phyloP scores from a whole-genome alignment of 2,113 vertebrate species.

The Rhizomys pruinosus region DNA sequence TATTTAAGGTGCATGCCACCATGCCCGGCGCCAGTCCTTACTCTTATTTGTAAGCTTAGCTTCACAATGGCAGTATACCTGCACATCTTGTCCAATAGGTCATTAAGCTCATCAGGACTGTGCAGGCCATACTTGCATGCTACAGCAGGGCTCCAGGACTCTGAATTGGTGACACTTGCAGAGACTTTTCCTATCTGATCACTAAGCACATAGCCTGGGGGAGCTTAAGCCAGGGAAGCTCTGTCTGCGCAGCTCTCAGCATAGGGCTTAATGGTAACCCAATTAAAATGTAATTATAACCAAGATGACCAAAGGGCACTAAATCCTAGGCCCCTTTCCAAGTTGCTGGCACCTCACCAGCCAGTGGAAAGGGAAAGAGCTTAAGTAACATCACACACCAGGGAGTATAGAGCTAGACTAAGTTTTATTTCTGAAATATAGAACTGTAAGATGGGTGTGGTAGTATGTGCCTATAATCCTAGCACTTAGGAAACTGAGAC shows the following conservation, averaged over 20 bases:
- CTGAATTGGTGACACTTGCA: neutral
- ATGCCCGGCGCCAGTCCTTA: neutral
- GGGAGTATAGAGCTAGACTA: slow-evolving; percentile 16
- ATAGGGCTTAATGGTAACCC: slow-evolving; percentile 50
- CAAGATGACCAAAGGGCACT: neutral
- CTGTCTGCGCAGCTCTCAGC: slow-evolving; percentile 11
- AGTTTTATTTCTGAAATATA: slow-evolving; percentile 55
- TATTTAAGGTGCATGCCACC: no score
- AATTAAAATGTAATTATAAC: neutral
- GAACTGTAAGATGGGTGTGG: neutral
- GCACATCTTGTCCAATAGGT: neutral
- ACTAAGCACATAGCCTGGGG: slow-evolving; percentile 27
- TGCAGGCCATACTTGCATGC: neutral
- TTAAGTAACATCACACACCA: slow-evolving; percentile 20
- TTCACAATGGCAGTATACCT: neutral
- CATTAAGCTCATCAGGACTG: neutral
- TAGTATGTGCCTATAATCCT: neutral
- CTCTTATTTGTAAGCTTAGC: slow-evolving; percentile 15
- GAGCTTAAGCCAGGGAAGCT: neutral
- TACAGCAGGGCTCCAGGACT: neutral
- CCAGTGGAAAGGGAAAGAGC: neutral
- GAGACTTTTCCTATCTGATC: neutral
- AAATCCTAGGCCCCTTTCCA: neutral
- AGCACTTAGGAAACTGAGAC: neutral
- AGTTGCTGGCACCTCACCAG: slow-evolving; percentile 3